A percentile compares a stretch with the other conserved stretches of the same genome.
Conservation (phyloP, 2,113 vertebrate species). For the Laticauda colubrina region DNA sequence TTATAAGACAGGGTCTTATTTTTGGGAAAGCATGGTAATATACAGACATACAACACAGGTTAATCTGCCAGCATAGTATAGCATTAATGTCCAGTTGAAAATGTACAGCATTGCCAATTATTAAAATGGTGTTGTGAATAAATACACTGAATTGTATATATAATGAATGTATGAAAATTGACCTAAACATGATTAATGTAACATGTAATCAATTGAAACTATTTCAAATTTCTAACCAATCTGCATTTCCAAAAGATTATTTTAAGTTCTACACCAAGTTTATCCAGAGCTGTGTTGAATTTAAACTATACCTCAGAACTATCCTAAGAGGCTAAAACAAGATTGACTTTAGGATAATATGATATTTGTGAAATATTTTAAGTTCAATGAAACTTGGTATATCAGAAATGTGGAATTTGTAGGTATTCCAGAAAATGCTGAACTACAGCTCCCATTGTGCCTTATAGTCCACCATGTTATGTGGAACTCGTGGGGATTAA, state of each 20-base stretch:
- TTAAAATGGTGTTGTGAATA: background rate
- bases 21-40: background rate
- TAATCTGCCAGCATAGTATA: background rate
- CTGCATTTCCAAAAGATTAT: background rate
- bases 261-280: background rate
- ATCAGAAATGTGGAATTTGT: background rate
- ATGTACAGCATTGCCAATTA: background rate
- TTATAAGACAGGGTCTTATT: no score
- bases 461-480: background rate
- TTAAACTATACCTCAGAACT: background rate
- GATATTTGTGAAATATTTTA: background rate
- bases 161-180: background rate
- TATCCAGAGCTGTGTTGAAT: background rate
- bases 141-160: background rate
- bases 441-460: background rate
- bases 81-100: background rate
- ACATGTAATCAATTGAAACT: background rate
- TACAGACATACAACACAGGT: background rate
- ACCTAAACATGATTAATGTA: background rate
- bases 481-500: background rate
- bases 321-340: background rate
- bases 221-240: no score
- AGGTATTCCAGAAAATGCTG: background rate
- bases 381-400: background rate
- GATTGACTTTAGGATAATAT: background rate